These are phyloP conservation scores for Apogon hyalosoma DNA, from an alignment of 2,797 vertebrate species.

Conservation along the genomic window DNA sequence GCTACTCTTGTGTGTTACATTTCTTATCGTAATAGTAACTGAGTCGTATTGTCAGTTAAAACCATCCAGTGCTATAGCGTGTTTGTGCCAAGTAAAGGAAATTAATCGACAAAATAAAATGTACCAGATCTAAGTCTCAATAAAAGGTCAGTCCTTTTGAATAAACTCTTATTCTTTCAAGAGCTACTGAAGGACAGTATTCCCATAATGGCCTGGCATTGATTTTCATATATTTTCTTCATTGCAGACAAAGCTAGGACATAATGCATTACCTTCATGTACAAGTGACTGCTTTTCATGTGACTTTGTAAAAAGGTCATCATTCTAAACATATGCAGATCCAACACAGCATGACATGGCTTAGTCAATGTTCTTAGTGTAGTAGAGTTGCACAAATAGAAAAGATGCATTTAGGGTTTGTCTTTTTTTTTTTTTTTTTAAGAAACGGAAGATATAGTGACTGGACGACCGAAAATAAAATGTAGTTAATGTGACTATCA, in stretches of 20 bases:
- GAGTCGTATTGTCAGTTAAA: conserved; percentile 20
- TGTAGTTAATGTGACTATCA: not conserved
- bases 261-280: conserved; percentile 32
- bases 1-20: not conserved
- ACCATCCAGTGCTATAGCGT: not conserved
- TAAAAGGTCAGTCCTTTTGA: conserved; percentile 55
- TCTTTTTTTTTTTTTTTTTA: conserved; percentile 2
- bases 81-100: conserved; percentile 3
- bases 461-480: not conserved
- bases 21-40: conserved; percentile 14
- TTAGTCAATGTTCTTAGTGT: conserved; percentile 8
- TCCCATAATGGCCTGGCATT: conserved; percentile 47
- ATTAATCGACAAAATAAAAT: conserved; percentile 28
- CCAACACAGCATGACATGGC: conserved; percentile 31
- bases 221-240: conserved; percentile 59
- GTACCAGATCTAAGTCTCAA: conserved; percentile 6
- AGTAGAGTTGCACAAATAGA: conserved; percentile 10
- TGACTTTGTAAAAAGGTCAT: conserved; percentile 56
- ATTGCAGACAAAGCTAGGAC: conserved; percentile 15
- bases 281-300: conserved; percentile 26
- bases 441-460: conserved; percentile 5
- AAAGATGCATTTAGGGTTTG: not conserved
- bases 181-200: conserved; percentile 35
- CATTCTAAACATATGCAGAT: conserved; percentile 54
- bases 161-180: conserved; percentile 42